Percentiles rank a stretch among this genome's conserved stretches.
Conservation (phyloP, 2,888 invertebrate genomes). For the Aproaerema taeniolella region DNA sequence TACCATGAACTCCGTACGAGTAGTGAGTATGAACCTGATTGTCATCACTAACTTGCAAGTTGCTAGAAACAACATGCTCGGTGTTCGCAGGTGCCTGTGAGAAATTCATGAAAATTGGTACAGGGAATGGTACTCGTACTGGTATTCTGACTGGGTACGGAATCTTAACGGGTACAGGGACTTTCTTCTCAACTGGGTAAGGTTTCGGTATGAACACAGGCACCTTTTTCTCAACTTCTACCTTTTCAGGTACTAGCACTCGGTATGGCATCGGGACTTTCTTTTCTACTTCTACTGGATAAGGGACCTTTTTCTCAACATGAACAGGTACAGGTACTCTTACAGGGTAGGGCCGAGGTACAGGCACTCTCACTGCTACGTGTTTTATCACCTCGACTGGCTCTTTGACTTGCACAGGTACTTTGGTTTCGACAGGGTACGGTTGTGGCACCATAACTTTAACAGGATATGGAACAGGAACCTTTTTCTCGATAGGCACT, state of each 20-base stretch:
- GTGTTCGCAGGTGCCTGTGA: neutral
- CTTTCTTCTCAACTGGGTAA: conserved; percentile 54
- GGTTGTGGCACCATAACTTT: conserved; percentile 64
- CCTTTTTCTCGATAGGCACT: conserved; percentile 62
- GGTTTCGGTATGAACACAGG: conserved; percentile 48
- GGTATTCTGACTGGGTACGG: conserved; percentile 36
- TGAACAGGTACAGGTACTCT: conserved; percentile 71
- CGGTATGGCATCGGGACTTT: conserved; percentile 51
- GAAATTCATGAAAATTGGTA: conserved; percentile 15
- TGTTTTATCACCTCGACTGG: conserved; percentile 63
- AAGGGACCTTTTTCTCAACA: conserved; percentile 65
- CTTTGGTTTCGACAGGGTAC: conserved; percentile 73
- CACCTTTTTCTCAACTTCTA: conserved; percentile 55
- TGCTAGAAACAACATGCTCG: conserved; percentile 8
- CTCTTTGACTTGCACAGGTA: conserved; percentile 66
- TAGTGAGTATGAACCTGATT: conserved; percentile 5
- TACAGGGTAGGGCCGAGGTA: conserved; percentile 70
- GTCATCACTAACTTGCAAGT: conserved; percentile 1
- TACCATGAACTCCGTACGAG: conserved; percentile 19
- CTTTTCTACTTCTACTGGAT: conserved; percentile 58
- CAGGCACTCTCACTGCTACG: conserved; percentile 56
- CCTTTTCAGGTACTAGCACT: conserved; percentile 34
- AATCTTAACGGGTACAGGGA: conserved; percentile 41
- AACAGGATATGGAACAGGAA: conserved; percentile 65
- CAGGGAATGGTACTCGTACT: conserved; percentile 19